Percentiles rank a stretch among this genome's conserved stretches.
phyloP scores from a whole-genome alignment of 2,797 vertebrate species.

The Rhynchotus rufescens region DNA sequence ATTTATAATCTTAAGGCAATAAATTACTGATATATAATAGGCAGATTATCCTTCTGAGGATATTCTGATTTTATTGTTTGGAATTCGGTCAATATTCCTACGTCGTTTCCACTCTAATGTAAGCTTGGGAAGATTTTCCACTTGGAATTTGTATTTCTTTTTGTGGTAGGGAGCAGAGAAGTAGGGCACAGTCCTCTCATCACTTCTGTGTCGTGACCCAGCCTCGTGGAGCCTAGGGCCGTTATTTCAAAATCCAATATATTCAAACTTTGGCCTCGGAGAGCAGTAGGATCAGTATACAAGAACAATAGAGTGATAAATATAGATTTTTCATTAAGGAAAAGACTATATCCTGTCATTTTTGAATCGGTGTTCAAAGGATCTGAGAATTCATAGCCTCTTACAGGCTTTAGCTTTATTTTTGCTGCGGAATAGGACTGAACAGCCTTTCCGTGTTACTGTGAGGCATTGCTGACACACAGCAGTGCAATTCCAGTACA shows the following conservation, averaged over 20 bases:
- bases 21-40: not conserved
- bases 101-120: not conserved
- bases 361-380: conserved; percentile 56
- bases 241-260: conserved; percentile 76
- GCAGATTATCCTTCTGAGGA: not conserved
- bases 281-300: conserved; percentile 63
- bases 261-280: conserved; percentile 73
- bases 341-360: conserved; percentile 67
- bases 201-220: conserved; percentile 53
- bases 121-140: conserved; percentile 9
- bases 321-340: conserved; percentile 75
- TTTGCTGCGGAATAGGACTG: not conserved
- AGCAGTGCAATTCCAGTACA: conserved; percentile 39
- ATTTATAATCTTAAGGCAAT: not conserved
- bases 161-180: not conserved
- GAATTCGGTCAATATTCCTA: not conserved
- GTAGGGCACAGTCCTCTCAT: conserved; percentile 20
- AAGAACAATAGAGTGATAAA: conserved; percentile 71
- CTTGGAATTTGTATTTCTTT: conserved; percentile 20
- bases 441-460: not conserved
- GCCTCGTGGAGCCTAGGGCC: conserved; percentile 52
- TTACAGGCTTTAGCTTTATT: conserved; percentile 4
- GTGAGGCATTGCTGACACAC: not conserved
- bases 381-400: conserved; percentile 53
- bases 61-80: not conserved